These are phyloP conservation scores for Fratercula arctica DNA, from an alignment of 2,797 vertebrate species.

Conservation along the genomic window DNA sequence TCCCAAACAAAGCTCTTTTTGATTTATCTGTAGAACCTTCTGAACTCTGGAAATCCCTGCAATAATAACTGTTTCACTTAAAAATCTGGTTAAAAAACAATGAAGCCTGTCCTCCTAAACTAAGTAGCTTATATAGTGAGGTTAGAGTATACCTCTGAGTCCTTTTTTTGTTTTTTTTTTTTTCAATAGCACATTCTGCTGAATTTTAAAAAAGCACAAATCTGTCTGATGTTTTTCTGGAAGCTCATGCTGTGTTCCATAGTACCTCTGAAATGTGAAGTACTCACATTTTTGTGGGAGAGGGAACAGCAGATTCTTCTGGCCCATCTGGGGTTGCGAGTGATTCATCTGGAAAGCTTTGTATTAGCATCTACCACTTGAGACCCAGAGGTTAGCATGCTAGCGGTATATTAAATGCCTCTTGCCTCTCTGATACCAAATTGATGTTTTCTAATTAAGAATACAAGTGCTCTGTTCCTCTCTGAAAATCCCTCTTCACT, in stretches of 20 bases:
- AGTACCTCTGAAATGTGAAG: conserved; percentile 14
- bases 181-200: background rate
- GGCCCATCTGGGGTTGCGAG: background rate
- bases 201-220: background rate
- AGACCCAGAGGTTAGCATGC: conserved; percentile 26
- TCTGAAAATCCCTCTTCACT: conserved; percentile 49
- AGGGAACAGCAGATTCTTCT: background rate
- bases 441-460: conserved; percentile 60
- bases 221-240: background rate
- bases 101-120: background rate
- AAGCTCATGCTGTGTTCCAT: background rate
- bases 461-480: conserved; percentile 48
- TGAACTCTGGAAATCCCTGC: background rate
- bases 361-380: conserved; percentile 35
- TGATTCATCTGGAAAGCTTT: conserved; percentile 43
- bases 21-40: background rate
- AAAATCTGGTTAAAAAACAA: background rate
- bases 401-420: conserved; percentile 44
- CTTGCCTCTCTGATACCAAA: conserved; percentile 38
- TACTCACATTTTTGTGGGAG: background rate
- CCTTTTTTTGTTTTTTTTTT: background rate
- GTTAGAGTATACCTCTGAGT: background rate
- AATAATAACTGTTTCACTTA: background rate
- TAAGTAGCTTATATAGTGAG: background rate
- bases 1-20: background rate